These are phyloP conservation scores for Crotalus tigris DNA, from an alignment of 2,113 vertebrate species.

Conservation along the genomic window DNA sequence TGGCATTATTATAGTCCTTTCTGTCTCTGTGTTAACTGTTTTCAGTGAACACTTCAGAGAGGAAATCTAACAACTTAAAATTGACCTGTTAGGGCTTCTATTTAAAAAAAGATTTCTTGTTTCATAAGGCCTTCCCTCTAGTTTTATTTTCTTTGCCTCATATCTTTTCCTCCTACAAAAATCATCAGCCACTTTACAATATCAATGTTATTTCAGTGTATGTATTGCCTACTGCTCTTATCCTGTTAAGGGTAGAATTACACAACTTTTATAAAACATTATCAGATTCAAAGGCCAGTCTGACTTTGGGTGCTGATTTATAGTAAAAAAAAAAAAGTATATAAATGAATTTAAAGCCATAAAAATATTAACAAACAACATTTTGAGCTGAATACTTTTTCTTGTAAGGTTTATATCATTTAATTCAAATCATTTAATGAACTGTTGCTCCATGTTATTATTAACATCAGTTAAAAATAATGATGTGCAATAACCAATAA, in stretches of 20 bases:
- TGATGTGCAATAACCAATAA: slow-evolving; percentile 51
- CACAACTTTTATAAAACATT: not conserved
- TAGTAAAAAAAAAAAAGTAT: not conserved
- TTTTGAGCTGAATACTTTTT: not conserved
- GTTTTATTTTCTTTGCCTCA: not conserved
- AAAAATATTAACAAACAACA: not conserved
- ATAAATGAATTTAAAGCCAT: not conserved
- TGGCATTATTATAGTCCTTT: not conserved
- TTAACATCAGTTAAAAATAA: slow-evolving; percentile 42
- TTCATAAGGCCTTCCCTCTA: not conserved
- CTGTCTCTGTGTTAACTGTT: not conserved
- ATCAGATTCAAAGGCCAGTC: not conserved
- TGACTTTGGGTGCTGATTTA: not conserved
- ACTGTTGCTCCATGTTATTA: slow-evolving; percentile 34
- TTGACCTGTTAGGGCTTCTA: not conserved
- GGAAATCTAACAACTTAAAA: not conserved
- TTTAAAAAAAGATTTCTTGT: not conserved
- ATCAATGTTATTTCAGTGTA: not conserved
- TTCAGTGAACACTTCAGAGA: not conserved
- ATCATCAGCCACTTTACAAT: not conserved
- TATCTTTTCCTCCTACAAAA: not conserved
- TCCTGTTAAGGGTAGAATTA: not conserved
- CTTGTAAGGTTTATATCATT: not conserved
- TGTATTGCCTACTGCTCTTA: not conserved
- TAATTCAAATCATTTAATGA: slow-evolving; percentile 11